Evolutionary conservation across 2,797 vertebrate genomes (phyloP).

Genomic region (Dryobates pubescens): DNA sequence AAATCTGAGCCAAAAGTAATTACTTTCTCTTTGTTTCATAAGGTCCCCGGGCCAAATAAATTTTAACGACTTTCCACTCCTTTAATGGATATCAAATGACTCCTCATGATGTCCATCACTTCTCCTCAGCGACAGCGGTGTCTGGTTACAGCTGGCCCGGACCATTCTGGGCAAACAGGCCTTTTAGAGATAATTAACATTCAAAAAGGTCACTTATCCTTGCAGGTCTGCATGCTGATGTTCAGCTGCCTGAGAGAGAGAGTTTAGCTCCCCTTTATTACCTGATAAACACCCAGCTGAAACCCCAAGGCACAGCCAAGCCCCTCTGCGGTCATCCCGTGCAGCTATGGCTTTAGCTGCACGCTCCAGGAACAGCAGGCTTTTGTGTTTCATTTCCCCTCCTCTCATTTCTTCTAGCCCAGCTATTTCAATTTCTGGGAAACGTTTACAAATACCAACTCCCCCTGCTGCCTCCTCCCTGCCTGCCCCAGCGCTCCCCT

Average conservation of each 20-base stretch:
- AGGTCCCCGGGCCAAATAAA: slow-evolving; percentile 52
- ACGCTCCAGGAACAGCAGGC: slow-evolving; percentile 2
- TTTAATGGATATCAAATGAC: slow-evolving; percentile 61
- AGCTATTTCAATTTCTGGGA: not conserved
- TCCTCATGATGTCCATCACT: slow-evolving; percentile 44
- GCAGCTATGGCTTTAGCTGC: not conserved
- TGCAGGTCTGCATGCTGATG: slow-evolving; percentile 63
- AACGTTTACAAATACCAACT: not conserved
- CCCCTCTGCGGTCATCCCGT: slow-evolving; percentile 30
- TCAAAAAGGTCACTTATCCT: slow-evolving; percentile 66
- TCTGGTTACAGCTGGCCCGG: slow-evolving; percentile 59
- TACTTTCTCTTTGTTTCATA: slow-evolving; percentile 43
- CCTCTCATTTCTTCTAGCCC: not conserved
- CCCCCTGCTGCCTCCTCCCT: not conserved
- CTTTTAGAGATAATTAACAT: slow-evolving; percentile 74
- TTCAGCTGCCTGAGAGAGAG: not conserved
- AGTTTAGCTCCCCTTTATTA: slow-evolving; percentile 19
- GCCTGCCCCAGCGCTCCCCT: not conserved
- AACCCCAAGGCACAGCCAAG: slow-evolving; percentile 30
- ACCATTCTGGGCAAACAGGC: slow-evolving; percentile 61
- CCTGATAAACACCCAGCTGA: not conserved
- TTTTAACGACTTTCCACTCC: slow-evolving; percentile 64
- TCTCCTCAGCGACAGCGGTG: slow-evolving; percentile 46
- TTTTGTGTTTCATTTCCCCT: not conserved
- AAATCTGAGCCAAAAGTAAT: slow-evolving; percentile 58